Evolutionary conservation across 1,140 invertebrate species (phyloP).

Genomic region (Lethocerus indicus): DNA sequence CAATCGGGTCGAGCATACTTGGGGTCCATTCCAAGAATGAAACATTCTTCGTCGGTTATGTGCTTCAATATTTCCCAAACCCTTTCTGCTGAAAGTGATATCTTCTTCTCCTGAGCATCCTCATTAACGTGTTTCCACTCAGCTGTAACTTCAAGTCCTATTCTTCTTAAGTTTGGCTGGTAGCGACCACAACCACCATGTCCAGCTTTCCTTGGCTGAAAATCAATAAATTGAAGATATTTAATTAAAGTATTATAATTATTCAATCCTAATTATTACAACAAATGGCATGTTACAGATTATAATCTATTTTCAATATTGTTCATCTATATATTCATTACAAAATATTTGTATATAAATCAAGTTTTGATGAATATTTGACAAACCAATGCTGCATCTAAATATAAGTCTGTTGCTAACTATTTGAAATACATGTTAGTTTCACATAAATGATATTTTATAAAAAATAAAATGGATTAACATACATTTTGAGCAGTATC

Average conservation of each 20-base stretch:
- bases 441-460: neutral
- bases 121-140: conserved; percentile 99
- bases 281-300: conserved; percentile 1
- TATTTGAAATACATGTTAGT: no score
- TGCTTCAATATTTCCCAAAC: conserved; percentile 95
- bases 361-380: no score
- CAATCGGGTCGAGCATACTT: conserved; percentile 95
- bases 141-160: conserved; percentile 80
- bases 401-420: neutral
- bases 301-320: conserved; percentile 4
- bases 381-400: no score
- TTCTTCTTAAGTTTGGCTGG: conserved; percentile 79
- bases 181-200: conserved; percentile 96
- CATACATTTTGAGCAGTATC: conserved; percentile 2
- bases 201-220: conserved; percentile 40
- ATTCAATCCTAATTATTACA: no score
- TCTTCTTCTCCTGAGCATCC: conserved; percentile 93
- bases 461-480: neutral
- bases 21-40: conserved; percentile 89
- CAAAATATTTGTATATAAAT: no score
- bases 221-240: conserved; percentile 6
- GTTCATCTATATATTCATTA: conserved; percentile 1
- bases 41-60: conserved; percentile 94
- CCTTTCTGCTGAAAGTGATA: conserved; percentile 78
- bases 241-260: no score